Evolutionary conservation across 1,140 invertebrate species (phyloP), one percentile per base, ranked within the genome.

Genomic region (Anastrepha ludens): DNA sequence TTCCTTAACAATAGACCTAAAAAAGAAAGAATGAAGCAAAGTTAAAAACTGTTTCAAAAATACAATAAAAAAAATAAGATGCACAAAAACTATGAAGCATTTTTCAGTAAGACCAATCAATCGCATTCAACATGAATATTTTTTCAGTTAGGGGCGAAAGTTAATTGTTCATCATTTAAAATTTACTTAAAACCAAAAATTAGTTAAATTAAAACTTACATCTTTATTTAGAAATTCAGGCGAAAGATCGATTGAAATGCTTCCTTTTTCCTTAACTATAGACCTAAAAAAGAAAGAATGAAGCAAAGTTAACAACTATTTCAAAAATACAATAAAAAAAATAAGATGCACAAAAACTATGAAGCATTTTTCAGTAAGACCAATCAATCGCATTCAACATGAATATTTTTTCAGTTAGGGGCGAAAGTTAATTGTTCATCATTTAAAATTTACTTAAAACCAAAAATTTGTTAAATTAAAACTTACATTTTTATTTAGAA

Each of bases 121-220:
- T 59, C 87, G 87, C 88, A 88, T 65, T 87, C 87, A 89, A 87
- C 88, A 88, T 55, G 50, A 78, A 85, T 85, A 88, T 81, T 86
- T 88, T 85, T 89, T 89, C 88, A 86, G 88, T 44, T 88, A 88
- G 87, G 87, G 87, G 87, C 81, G 87, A 88, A 88, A 86, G 87
- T 67, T 78, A 87, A 70, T 85, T 88, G 41, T n/a, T 88, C 87
- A 88, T 87, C 87, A 87, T 62, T 11, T n/a, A 29, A 62, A 41
- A n/a, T 47, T 17, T 29, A 29, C 29, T 29, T 29, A 29, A 65
- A 13, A n/a, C 55, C 59, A 0, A 67, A 85, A 64, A 85, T 47
- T 70, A 70, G 70, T 87, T 70, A 70, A 65, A 44, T 44, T 87
- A 29, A 29, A 29, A 29, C 29, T 29, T 29, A 29, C 29, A 29